These are phyloP conservation scores for Hippocampus mohnikei DNA, from an alignment of 2,113 vertebrate genomes.

Conservation along the genomic window DNA sequence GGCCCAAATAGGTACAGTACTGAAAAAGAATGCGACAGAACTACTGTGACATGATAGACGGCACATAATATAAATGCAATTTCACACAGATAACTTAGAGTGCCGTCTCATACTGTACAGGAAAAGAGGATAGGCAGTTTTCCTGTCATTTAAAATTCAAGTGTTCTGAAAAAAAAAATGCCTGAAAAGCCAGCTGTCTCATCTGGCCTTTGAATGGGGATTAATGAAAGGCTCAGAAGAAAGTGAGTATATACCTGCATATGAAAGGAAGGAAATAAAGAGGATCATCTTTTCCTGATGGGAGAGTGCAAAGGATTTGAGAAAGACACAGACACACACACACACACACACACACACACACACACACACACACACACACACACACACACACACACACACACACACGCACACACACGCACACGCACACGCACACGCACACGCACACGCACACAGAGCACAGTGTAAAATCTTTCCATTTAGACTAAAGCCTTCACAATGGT, in stretches of 20 bases:
- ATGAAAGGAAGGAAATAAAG: constrained; percentile 9
- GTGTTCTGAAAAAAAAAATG: constrained; percentile 20
- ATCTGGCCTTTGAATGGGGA: constrained; percentile 28
- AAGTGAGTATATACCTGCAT: constrained; percentile 16
- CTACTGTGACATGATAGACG: not conserved
- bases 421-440: no score
- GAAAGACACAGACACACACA: constrained; percentile 5
- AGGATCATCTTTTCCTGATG: constrained; percentile 22
- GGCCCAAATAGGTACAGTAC: not conserved
- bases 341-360: not conserved
- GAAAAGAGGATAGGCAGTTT: constrained; percentile 27
- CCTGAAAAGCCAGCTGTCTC: constrained; percentile 46
- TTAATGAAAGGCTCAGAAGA: constrained; percentile 41
- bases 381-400: constrained; percentile 7
- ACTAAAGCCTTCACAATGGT: constrained; percentile 51
- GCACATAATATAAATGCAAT: not conserved
- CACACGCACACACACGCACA: not conserved
- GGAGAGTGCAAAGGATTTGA: constrained; percentile 13
- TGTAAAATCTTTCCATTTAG: constrained; percentile 68
- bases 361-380: constrained; percentile 9
- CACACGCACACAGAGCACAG: not conserved
- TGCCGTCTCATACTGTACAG: not conserved
- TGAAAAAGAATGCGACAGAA: not conserved
- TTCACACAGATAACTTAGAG: not conserved
- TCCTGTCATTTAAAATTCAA: constrained; percentile 29